A percentile compares a stretch with the other conserved stretches of the same genome.
Evolutionary conservation across 2,888 invertebrate species (phyloP).

Genomic region (Cheilosia grossa): DNA sequence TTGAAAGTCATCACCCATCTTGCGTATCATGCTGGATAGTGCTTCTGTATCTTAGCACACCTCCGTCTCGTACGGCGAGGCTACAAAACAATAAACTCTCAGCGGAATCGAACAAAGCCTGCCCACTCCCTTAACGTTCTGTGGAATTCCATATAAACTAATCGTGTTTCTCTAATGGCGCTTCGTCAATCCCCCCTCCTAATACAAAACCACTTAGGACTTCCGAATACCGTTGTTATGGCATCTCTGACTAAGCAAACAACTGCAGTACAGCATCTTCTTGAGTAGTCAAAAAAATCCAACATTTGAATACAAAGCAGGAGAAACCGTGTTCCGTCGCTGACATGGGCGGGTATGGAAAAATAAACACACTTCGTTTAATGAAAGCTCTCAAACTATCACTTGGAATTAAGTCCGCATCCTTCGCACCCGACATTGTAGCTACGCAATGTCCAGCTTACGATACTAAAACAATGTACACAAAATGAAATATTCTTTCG

Average conservation of each 20-base stretch:
- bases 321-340: not conserved
- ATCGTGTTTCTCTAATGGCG: slow-evolving; percentile 18
- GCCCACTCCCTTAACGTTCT: not conserved
- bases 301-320: slow-evolving; percentile 47
- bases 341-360: not conserved
- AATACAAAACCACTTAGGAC: not conserved
- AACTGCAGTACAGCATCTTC: not conserved
- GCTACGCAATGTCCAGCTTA: slow-evolving; percentile 8
- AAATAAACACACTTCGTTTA: slow-evolving; percentile 51
- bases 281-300: not conserved
- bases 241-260: slow-evolving; percentile 32
- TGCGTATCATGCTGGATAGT: too few species aligned
- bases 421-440: not conserved
- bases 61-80: too few species aligned
- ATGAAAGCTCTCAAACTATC: slow-evolving; percentile 58
- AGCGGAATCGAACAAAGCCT: not conserved
- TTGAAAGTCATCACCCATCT: too few species aligned
- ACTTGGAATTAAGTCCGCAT: slow-evolving; percentile 35
- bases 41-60: too few species aligned
- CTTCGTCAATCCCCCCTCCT: slow-evolving; percentile 15
- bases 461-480: slow-evolving; percentile 38
- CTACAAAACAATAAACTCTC: not conserved
- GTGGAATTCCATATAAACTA: slow-evolving; percentile 5
- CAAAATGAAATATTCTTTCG: slow-evolving; percentile 50
- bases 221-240: not conserved